These are phyloP conservation scores for Theristicus caerulescens DNA, from an alignment of 2,113 vertebrate genomes.

Conservation along the genomic window DNA sequence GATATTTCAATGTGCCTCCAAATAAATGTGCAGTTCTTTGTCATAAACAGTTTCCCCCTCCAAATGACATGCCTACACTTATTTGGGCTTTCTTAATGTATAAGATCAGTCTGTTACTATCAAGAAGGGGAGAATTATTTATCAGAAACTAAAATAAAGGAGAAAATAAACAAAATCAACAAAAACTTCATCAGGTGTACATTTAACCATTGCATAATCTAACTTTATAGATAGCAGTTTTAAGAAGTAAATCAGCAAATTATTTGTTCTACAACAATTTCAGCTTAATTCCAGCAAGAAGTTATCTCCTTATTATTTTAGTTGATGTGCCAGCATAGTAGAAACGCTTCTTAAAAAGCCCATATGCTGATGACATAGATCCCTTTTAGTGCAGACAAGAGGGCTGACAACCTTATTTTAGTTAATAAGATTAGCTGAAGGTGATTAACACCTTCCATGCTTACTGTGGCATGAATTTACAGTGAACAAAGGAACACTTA, in stretches of 20 bases:
- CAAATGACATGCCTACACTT: neutral
- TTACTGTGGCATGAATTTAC: neutral
- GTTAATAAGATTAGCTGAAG: slow-evolving; percentile 16
- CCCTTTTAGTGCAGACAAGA: neutral
- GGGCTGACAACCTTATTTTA: neutral
- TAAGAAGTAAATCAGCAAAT: neutral
- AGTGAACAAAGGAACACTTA: slow-evolving; percentile 23
- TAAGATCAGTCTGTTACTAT: neutral
- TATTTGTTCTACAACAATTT: neutral
- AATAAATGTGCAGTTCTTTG: neutral
- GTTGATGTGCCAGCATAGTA: neutral
- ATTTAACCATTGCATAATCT: neutral
- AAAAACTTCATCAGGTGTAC: neutral
- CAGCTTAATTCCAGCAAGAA: neutral
- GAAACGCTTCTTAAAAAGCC: neutral
- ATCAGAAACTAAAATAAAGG: neutral
- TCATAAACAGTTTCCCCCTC: neutral
- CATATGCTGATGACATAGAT: neutral
- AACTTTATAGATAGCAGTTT: neutral
- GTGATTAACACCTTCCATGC: neutral
- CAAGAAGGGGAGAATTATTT: neutral
- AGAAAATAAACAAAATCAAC: neutral
- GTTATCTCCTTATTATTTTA: neutral
- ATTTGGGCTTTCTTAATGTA: neutral
- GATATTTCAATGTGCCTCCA: neutral